Conservation (phyloP, 2,888 invertebrate genomes). For the Melieria omissa region DNA sequence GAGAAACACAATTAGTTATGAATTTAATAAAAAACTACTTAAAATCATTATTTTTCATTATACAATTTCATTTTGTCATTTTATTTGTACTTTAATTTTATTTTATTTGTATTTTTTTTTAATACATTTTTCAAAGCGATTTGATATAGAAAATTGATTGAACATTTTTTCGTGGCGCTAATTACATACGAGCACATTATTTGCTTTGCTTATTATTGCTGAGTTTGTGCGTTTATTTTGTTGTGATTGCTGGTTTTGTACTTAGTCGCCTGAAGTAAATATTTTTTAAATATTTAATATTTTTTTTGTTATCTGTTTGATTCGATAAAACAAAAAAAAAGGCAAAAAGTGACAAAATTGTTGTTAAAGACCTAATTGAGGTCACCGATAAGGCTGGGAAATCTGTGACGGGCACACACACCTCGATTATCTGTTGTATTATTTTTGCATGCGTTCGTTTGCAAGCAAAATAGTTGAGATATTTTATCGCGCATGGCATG, state of each 20-base stretch:
- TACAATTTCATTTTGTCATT: neutral
- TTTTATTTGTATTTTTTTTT: constrained; percentile 11
- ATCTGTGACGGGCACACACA: constrained; percentile 48
- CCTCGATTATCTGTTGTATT: constrained; percentile 66
- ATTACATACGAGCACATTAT: neutral
- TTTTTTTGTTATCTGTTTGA: constrained; percentile 3
- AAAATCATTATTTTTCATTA: neutral
- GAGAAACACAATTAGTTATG: constrained; percentile 10
- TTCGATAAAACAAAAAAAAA: too few species aligned
- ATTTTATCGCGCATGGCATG: constrained; percentile 69
- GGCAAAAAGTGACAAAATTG: too few species aligned
- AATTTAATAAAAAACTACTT: too few species aligned
- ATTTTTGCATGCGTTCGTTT: constrained; percentile 66
- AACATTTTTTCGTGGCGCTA: neutral
- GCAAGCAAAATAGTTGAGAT: constrained; percentile 67
- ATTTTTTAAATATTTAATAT: neutral
- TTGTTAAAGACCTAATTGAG: too few species aligned
- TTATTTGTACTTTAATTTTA: constrained; percentile 2
- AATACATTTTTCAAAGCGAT: neutral
- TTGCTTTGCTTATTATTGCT: neutral
- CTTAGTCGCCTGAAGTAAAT: constrained; percentile 16
- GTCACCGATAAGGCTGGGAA: neutral
- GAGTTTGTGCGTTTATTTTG: neutral
- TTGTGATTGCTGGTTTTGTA: neutral
- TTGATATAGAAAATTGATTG: neutral